Percentiles rank a stretch among this genome's conserved stretches.
phyloP scores from a whole-genome alignment of 2,113 vertebrate species.

The Nesoenas mayeri region DNA sequence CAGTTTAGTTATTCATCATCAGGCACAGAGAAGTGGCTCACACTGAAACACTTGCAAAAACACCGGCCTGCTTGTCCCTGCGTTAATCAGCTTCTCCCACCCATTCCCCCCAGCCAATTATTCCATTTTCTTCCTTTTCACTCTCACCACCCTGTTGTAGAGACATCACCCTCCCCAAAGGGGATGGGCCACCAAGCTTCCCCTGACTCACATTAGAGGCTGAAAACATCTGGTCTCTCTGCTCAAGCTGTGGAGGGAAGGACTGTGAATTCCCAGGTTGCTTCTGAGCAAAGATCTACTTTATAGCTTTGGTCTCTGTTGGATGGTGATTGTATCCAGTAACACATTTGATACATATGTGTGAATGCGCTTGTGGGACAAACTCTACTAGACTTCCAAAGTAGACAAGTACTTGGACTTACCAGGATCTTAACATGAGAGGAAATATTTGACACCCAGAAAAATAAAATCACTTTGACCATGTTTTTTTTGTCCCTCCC shows the following conservation, averaged over 20 bases:
- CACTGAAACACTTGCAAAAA: not conserved
- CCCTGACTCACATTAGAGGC: not conserved
- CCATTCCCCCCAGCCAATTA: not conserved
- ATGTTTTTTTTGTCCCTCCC: not conserved
- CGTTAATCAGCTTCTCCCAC: not conserved
- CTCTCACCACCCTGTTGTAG: not conserved
- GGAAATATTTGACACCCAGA: not conserved
- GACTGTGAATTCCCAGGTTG: not conserved
- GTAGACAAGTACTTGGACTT: not conserved
- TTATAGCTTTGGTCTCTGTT: slow-evolving; percentile 14
- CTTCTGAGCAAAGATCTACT: not conserved
- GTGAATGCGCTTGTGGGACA: not conserved
- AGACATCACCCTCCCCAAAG: not conserved
- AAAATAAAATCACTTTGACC: not conserved
- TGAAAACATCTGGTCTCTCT: not conserved
- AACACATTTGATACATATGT: not conserved
- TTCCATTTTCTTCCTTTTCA: not conserved
- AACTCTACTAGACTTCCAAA: not conserved
- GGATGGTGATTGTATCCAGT: slow-evolving; percentile 20
- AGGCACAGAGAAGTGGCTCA: not conserved
- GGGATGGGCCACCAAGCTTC: not conserved
- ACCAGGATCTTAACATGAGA: not conserved
- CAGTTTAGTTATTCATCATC: slow-evolving; percentile 17
- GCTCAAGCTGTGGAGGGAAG: not conserved
- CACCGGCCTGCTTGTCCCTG: not conserved